These are phyloP conservation scores for Cosmia pyralina DNA, from an alignment of 2,888 invertebrate species.

Conservation along the genomic window DNA sequence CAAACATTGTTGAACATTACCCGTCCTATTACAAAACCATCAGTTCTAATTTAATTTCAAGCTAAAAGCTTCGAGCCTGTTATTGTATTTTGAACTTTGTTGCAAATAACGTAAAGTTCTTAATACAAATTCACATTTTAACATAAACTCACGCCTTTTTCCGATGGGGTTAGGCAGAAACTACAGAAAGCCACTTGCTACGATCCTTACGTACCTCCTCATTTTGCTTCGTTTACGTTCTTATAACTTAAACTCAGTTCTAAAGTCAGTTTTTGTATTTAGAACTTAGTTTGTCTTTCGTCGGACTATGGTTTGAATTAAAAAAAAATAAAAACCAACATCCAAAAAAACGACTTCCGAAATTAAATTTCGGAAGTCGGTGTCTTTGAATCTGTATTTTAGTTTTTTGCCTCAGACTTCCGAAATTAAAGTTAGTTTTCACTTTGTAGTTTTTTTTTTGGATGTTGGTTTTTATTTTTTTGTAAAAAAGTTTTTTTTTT, in stretches of 20 bases:
- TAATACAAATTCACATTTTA: not conserved
- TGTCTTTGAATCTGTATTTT: too few relatives aligned
- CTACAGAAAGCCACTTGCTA: not conserved
- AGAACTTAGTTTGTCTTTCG: too few relatives aligned
- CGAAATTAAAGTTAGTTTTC: too few relatives aligned
- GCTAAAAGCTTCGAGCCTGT: not conserved
- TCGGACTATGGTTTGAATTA: too few relatives aligned
- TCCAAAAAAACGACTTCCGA: too few relatives aligned
- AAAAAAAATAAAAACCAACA: too few relatives aligned
- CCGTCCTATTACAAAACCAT: not conserved
- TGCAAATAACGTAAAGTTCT: not conserved
- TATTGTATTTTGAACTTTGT: slow-evolving; percentile 2
- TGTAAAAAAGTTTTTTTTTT: too few relatives aligned
- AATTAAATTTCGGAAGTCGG: too few relatives aligned
- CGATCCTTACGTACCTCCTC: not conserved
- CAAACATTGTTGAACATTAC: not conserved
- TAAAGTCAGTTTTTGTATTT: not conserved
- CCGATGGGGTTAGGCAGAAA: not conserved
- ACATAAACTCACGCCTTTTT: not conserved
- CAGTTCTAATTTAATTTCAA: not conserved
- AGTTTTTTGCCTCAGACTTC: too few relatives aligned
- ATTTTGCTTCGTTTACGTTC: not conserved
- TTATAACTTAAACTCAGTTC: not conserved
- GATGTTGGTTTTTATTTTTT: too few relatives aligned
- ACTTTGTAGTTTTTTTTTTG: too few relatives aligned